Conservation (phyloP, 2,888 invertebrate species). For the Caenorhabditis afra region DNA sequence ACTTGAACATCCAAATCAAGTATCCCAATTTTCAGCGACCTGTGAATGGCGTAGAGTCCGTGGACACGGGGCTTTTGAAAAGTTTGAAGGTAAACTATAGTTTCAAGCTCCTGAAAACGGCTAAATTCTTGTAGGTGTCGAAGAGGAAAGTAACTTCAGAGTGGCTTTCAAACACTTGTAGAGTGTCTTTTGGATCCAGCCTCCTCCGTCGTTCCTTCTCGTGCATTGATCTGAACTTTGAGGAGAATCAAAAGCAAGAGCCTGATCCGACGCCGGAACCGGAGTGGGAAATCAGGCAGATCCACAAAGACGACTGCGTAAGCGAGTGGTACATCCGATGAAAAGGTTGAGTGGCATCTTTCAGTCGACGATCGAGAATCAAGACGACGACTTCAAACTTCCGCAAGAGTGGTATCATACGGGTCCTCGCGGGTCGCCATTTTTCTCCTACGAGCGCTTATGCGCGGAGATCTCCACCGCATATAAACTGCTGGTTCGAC, state of each 20-base stretch:
- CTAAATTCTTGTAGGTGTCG: conserved; percentile 7
- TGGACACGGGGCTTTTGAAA: neutral
- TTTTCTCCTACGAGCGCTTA: neutral
- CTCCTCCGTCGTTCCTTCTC: conserved; percentile 8
- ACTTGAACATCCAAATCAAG: no score
- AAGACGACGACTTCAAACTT: no score
- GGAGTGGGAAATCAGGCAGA: no score
- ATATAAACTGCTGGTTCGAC: neutral
- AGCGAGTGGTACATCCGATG: no score
- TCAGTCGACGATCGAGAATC: no score
- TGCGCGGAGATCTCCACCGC: neutral
- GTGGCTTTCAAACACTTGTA: neutral
- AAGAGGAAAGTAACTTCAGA: conserved; percentile 4
- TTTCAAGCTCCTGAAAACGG: neutral
- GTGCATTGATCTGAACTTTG: neutral
- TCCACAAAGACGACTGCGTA: no score
- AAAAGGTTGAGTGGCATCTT: no score
- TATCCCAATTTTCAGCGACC: no score
- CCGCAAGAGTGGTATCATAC: neutral
- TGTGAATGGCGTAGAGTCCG: conserved; percentile 6
- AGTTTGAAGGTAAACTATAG: neutral
- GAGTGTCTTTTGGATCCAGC: no score
- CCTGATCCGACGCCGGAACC: no score
- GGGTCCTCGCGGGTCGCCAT: no score
- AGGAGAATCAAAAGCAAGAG: no score